Evolutionary conservation across 2,888 invertebrate genomes (phyloP), one percentile per base, ranked within the genome.

Genomic region (Melanophora roralis): DNA sequence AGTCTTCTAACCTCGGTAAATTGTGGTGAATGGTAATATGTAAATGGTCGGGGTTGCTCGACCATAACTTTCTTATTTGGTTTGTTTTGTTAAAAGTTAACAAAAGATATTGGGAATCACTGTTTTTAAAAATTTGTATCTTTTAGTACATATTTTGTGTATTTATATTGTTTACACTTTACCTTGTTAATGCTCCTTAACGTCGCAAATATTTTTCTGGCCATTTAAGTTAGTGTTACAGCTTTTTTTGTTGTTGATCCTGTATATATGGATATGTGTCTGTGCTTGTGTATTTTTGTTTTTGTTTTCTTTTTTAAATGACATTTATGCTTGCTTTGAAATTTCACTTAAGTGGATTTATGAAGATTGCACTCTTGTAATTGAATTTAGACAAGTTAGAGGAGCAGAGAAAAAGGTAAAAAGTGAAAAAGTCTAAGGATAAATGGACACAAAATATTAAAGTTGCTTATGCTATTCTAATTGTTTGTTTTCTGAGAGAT

Each of bases 281-380:
- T n/a, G n/a, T n/a, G n/a, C 11, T 45, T 49, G 32, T 32, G 19
- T 69, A 7, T 69, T 38, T 21, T 38, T 53, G 21, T 81, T 62
- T 43, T 69, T 74, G 21, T 60, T 71, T 14, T 69, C 60, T 62
- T 81, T 74, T 81, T 74, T 69, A 82, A 82, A 81, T 82, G 83
- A 82, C 83, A 81, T 83, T 83, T 82, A 82, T 83, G 82, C 76
- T 75, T 75, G 77, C 83, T 81, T 82, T 82, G 82, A 82, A 82
- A 82, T 82, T 82, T 82, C 82, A 81, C 81, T 82, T 83, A 83
- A 83, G 83, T 83, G 82, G 82, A 83, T 83, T 83, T 82, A 82
- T 83, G 83, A 82, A 83, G 83, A 82, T 82, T 82, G 83, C 83
- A 83, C 82, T 81, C 82, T 82, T 81, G 82, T 83, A 82, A 82